Base-by-base conservation (phyloP, 2,113 vertebrate genomes). In the Chaetura pelagica region DNA sequence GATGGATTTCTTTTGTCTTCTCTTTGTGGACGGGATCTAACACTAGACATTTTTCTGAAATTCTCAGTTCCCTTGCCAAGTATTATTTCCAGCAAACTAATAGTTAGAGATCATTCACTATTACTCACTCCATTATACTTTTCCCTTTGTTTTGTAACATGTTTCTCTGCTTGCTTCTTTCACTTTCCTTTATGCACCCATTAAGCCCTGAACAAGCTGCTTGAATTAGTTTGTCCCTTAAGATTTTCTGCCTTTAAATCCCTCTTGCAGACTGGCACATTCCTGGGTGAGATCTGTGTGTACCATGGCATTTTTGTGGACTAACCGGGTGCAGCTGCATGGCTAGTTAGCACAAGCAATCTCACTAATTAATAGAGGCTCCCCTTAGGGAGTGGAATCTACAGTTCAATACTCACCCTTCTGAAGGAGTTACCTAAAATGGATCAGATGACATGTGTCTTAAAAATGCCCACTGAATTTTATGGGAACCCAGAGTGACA, bases 241-340 rank as follows among this genome's bases (percentile, higher is more conserved):
- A 79, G 71, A 52, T 87, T 94, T 88, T 90, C 96, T 94, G 85
- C 88, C 67, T 93, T 84, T 86, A 84, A 84, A 83, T 89, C 52
- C 68, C 30, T 91, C 32, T 91, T 59, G 46, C 58, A 5, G 2
- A 55, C 76, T 79, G 90, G 58, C 85, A 86, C 89, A 84, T 97
- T 96, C 89, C 86, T 92, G 34, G 19, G 42, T 40, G 90, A 86
- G 68, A 34, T 66, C 59, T 77, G 34, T 74, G 83, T 0, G 23
- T 93, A 14, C 79, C 79, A 78, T 81, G 92, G 79, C 82, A 85
- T 91, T 63, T 57, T 67, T 42, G 62, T 72, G 83, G 54, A 81
- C 90, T 86, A 68, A 67, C 49, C 23, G 2, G 0, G 42, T 77
- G 89, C 79, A 90, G 91, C 87, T 81, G 80, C 73, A 7, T n/a